Evolutionary conservation across 2,113 vertebrate genomes (phyloP), one percentile per base, ranked within the genome.

Genomic region (Dascyllus trimaculatus): DNA sequence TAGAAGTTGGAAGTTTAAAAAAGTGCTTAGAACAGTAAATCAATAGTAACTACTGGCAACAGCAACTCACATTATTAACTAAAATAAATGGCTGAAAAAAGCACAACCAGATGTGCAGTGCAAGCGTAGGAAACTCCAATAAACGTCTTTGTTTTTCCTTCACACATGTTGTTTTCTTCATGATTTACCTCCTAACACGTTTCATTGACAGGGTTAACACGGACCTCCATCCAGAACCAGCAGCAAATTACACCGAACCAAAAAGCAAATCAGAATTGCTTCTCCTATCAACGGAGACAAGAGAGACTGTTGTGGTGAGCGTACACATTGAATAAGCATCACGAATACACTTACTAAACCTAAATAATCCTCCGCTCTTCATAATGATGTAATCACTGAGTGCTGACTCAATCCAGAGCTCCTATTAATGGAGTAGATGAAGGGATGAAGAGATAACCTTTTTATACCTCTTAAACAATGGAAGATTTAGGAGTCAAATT

Each of bases 331-430:
- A 80, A 45, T 68, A 64, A 78, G 43, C 69, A 74, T 74, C n/a
- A 46, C 13, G 1, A 62, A 52, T 25, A 68, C 49, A 18, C 3
- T 45, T 56, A n/a, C 38, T 54, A 65, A 84, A 62, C 21, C 32
- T 15, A 45, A 52, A 66, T 78, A 81, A 84, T 78, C 70, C 45
- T 54, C 40, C 3, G 8, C 14, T 25, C 51, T 35, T 65, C 26
- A 35, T 49, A 75, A 81, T 85, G 73, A 69, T 78, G 68, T 77
- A 69, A 78, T 82, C 56, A 54, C 59, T 21, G 38, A 60, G 61
- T 1, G 18, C 54, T 11, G 29, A 62, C 38, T 66, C 75, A 75
- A 82, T 78, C 70, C 32, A 45, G 38, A 46, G 48, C 18, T 65
- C 57, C 18, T 66, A 21, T 56, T 54, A 70, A 51, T 56, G 17